Conservation (phyloP, 2,888 invertebrate genomes). For the Teleiodes luculella region DNA sequence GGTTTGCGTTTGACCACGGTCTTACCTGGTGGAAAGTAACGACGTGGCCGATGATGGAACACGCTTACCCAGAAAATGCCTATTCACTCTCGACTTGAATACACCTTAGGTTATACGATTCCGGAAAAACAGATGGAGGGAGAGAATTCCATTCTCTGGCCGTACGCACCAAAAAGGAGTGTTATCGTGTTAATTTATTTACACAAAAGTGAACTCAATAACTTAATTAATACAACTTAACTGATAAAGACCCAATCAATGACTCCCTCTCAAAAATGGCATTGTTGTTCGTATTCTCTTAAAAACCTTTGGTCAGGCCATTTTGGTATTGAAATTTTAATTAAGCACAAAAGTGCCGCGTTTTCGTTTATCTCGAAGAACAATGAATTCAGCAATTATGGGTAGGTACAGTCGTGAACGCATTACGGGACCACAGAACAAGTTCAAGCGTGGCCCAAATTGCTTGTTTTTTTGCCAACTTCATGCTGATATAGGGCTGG, state of each 20-base stretch:
- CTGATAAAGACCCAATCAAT: background rate
- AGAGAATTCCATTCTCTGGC: too few relatives aligned
- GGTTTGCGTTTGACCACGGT: too few relatives aligned
- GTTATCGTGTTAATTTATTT: background rate
- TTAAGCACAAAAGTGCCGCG: constrained; percentile 53
- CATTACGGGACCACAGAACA: constrained; percentile 55
- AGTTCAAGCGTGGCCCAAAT: constrained; percentile 62
- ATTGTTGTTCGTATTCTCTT: background rate
- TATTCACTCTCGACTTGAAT: too few relatives aligned
- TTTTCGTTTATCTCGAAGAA: constrained; percentile 63
- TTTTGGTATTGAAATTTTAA: constrained; percentile 52
- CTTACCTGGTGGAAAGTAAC: too few relatives aligned
- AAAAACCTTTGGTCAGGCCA: background rate
- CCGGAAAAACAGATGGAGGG: too few relatives aligned
- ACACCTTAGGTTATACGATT: too few relatives aligned
- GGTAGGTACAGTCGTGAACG: constrained; percentile 29
- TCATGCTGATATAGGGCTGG: constrained; percentile 40
- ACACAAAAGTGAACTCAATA: background rate
- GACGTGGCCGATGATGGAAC: too few relatives aligned
- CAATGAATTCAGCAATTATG: constrained; percentile 70
- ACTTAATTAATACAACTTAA: background rate
- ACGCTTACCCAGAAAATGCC: too few relatives aligned
- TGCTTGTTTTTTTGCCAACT: constrained; percentile 56
- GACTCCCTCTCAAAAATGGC: background rate
- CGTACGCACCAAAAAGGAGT: too few relatives aligned